phyloP scores from a whole-genome alignment of 2,113 vertebrate genomes.

The Origma solitaria region DNA sequence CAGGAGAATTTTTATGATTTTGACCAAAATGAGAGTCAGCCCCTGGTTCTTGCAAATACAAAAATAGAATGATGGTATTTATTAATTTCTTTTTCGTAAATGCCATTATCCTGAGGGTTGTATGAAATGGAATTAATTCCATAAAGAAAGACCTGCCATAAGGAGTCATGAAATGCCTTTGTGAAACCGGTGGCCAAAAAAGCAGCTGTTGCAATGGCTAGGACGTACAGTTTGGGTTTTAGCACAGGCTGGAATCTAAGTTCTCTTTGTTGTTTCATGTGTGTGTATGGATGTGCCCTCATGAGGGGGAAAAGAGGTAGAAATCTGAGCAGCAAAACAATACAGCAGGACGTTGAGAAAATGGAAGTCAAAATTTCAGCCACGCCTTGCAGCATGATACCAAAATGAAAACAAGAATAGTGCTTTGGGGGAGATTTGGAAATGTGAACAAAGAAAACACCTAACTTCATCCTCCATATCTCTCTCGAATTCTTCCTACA shows the following conservation, averaged over 20 bases:
- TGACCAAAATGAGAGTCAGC: neutral
- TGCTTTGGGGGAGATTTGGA: neutral
- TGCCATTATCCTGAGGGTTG: neutral
- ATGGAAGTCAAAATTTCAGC: neutral
- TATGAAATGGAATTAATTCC: neutral
- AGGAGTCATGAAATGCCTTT: neutral
- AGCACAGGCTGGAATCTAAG: neutral
- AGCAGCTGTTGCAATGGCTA: neutral
- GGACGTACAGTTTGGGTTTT: neutral
- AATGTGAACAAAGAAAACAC: neutral
- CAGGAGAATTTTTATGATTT: neutral
- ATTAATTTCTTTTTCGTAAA: neutral
- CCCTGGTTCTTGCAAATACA: neutral
- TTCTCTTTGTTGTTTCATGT: neutral
- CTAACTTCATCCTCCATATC: neutral
- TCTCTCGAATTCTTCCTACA: neutral
- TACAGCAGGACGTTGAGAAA: neutral
- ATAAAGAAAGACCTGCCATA: neutral
- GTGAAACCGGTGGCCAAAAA: neutral
- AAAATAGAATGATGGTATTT: neutral
- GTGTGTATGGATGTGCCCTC: neutral
- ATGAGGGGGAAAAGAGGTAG: neutral
- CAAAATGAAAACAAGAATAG: neutral
- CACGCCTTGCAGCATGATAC: neutral
- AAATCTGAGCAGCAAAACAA: neutral